These are phyloP conservation scores for Riparia riparia DNA, from an alignment of 2,113 vertebrate species.

Conservation along the genomic window DNA sequence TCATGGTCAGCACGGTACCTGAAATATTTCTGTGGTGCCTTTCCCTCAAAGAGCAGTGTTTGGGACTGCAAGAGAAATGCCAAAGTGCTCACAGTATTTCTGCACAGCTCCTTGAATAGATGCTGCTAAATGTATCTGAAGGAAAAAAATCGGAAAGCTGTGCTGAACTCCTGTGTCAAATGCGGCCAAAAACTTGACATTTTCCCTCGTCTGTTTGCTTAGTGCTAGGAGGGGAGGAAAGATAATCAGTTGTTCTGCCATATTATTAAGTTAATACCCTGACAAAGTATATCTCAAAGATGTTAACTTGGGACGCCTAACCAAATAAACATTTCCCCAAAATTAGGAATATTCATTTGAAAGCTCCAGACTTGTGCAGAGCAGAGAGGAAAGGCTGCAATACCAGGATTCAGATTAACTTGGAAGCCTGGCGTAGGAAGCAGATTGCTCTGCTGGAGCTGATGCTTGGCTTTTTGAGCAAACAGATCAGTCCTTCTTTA, in stretches of 20 bases:
- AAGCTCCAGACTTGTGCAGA: neutral
- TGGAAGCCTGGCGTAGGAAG: neutral
- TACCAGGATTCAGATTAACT: neutral
- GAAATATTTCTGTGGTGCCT: constrained; percentile 34
- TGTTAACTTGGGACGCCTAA: neutral
- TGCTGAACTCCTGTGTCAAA: constrained; percentile 9
- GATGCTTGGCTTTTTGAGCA: neutral
- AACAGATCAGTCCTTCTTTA: neutral
- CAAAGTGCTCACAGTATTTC: constrained; percentile 9
- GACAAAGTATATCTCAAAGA: neutral
- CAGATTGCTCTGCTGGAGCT: neutral
- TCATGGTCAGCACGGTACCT: neutral
- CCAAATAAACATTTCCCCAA: neutral
- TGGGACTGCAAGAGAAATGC: constrained; percentile 19
- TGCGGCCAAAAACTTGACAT: neutral
- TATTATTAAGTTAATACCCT: neutral
- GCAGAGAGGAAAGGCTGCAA: neutral
- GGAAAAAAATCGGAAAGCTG: neutral
- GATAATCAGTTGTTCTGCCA: neutral
- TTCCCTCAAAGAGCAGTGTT: neutral
- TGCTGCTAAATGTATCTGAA: constrained; percentile 11
- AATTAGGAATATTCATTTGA: neutral
- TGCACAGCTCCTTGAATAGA: constrained; percentile 31
- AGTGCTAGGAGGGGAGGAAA: neutral
- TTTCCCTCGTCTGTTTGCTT: neutral